Conservation (phyloP, 1,140 invertebrate genomes). For the Adoxophyes honmai region DNA sequence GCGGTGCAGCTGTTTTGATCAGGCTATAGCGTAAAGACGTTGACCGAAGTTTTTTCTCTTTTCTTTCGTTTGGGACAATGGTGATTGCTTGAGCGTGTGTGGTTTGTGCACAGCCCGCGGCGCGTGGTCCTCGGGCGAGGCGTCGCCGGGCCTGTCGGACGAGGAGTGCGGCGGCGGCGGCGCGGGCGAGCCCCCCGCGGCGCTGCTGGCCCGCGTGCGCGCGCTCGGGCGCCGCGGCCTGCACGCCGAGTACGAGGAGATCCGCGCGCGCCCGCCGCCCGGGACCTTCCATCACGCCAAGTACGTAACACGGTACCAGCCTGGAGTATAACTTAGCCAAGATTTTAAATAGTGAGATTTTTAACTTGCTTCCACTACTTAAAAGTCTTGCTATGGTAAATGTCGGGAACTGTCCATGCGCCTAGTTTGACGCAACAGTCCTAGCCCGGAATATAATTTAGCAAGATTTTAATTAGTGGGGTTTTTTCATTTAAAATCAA, state of each 20-base stretch:
- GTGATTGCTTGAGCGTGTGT: neutral
- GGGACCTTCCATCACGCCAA: conserved; percentile 87
- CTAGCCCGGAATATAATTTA: too few relatives aligned
- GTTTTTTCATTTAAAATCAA: too few relatives aligned
- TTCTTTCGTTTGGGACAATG: neutral
- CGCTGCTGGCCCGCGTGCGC: conserved; percentile 82
- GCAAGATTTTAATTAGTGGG: too few relatives aligned
- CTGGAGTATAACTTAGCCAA: too few relatives aligned
- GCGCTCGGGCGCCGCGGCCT: conserved; percentile 85
- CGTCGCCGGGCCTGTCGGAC: conserved; percentile 90
- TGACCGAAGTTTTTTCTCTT: too few relatives aligned
- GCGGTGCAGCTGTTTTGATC: too few relatives aligned
- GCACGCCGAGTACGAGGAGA: conserved; percentile 89
- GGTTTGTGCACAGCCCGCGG: conserved; percentile 35
- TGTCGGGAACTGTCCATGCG: too few relatives aligned
- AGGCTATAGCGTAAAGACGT: too few relatives aligned
- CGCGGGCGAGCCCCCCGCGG: conserved; percentile 86
- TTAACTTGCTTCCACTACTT: too few relatives aligned
- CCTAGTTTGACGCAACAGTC: too few relatives aligned
- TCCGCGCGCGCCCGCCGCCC: conserved; percentile 88
- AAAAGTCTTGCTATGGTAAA: too few relatives aligned
- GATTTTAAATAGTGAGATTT: too few relatives aligned
- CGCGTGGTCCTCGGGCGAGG: conserved; percentile 63
- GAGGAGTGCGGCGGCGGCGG: conserved; percentile 87
- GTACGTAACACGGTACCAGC: conserved; percentile 37